Conservation (phyloP, 2,797 vertebrate species). For the Lepidocolaptes lacrymiger region DNA sequence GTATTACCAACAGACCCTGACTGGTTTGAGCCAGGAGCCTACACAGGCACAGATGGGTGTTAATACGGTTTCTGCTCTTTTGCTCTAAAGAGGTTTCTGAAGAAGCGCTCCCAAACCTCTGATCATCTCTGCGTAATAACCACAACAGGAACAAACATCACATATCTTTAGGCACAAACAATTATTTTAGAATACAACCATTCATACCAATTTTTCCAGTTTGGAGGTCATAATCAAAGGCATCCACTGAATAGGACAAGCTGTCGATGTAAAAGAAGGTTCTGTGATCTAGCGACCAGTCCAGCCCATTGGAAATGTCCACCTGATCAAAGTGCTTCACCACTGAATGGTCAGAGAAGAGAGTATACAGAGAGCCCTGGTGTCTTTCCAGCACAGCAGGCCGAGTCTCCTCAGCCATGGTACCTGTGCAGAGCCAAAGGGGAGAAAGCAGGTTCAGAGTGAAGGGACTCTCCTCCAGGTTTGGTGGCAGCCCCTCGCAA, state of each 20-base stretch:
- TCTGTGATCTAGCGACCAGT: slow-evolving; percentile 90
- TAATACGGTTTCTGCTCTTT: not conserved
- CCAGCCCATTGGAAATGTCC: slow-evolving; percentile 93
- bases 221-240: slow-evolving; percentile 87
- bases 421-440: slow-evolving; percentile 77
- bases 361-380: slow-evolving; percentile 86
- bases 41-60: fast-evolving
- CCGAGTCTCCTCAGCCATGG: slow-evolving; percentile 85
- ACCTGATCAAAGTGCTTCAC: slow-evolving; percentile 87
- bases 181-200: not conserved
- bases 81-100: not conserved
- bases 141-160: not conserved
- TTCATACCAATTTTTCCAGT: slow-evolving; percentile 85
- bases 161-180: not conserved
- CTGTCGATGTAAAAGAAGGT: slow-evolving; percentile 94
- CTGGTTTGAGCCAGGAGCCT: not conserved
- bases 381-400: slow-evolving; percentile 79
- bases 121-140: not conserved
- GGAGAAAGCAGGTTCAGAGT: not conserved
- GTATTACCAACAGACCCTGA: not conserved
- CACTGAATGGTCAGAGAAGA: slow-evolving; percentile 81
- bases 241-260: slow-evolving; percentile 85
- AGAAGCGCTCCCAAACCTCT: not conserved
- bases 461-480: not conserved
- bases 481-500: not conserved